Evolutionary conservation across 1,140 invertebrate genomes (phyloP).

Genomic region (Rhagoletis zephyria): DNA sequence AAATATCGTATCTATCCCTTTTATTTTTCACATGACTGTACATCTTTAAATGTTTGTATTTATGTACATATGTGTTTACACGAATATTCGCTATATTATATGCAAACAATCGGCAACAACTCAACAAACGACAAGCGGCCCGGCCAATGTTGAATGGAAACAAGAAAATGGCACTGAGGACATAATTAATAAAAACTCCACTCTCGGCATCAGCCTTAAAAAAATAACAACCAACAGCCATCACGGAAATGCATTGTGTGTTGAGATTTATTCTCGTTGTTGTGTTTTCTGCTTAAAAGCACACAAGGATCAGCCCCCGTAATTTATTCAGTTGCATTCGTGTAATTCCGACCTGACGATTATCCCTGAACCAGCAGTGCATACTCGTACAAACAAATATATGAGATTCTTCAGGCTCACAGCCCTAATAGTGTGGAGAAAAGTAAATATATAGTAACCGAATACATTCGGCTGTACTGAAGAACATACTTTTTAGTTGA

Average conservation of each 20-base stretch:
- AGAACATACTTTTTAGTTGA: too few species aligned
- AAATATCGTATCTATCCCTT: too few species aligned
- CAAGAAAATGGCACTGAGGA: constrained; percentile 36
- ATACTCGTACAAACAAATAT: too few species aligned
- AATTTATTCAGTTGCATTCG: constrained; percentile 13
- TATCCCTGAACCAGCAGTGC: neutral
- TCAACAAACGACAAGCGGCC: neutral
- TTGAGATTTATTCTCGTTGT: constrained; percentile 3
- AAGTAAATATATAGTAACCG: too few species aligned
- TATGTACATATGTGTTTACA: neutral
- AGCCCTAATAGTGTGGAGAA: too few species aligned
- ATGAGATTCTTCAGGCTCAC: too few species aligned
- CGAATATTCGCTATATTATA: neutral
- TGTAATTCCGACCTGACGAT: neutral
- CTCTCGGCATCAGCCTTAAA: neutral
- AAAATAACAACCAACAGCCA: constrained; percentile 17
- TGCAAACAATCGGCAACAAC: neutral
- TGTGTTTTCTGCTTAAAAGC: neutral
- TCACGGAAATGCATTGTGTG: neutral
- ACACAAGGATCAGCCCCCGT: constrained; percentile 34
- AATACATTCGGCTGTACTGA: too few species aligned
- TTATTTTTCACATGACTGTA: neutral
- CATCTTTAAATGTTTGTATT: neutral
- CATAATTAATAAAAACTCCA: constrained; percentile 38
- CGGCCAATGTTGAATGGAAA: neutral